Base-by-base conservation (phyloP, 2,888 invertebrate genomes). In the Andrena chrysosceles region DNA sequence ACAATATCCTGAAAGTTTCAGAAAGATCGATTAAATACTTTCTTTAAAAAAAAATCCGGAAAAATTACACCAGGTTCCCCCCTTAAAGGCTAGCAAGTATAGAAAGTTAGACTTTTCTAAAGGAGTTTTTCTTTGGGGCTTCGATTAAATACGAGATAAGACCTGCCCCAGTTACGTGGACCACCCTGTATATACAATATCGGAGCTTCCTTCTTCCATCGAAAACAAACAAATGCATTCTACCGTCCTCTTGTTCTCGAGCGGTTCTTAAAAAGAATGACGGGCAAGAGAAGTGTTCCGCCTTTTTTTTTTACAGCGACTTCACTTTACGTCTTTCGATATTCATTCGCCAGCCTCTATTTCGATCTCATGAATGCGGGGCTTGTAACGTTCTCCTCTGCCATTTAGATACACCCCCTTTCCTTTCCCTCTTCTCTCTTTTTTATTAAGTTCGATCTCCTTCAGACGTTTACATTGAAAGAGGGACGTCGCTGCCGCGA, bases 391-490 rank as follows among this genome's bases (percentile, higher is more conserved):
- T 29, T 48, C 48, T 16, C 4, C 8, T 23, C 48, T n/a, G 8
- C 64, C 64, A 66, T 66, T 66, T 48, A 66, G 48, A 49, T 26
- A 8, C 56, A 10, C 56, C 3, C 4, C 4, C 23, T 5, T 20
- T n/a, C n/a, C n/a, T n/a, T 2, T 16, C 29, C 13, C 20, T 13
- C 2, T 49, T 5, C n/a, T 10, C 4, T 23, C 33, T 20, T 26
- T 67, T 68, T 68, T 26, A 33, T 68, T n/a, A 60, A n/a, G 31
- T 49, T 68, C 33, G 23, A 49, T 69, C 23, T 60, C 33, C 2
- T n/a, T 42, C 56, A 7, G 35, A 48, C 26, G 49, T 68, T 33
- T 33, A 20, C 23, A 33, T 49, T 49, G 49, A 68, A 74, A 49
- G 35, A 59, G 31, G 42, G 29, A 33, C 54, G 20, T 7, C 6